Percentiles rank a stretch among this genome's conserved stretches.
phyloP scores from a whole-genome alignment of 2,888 invertebrate genomes.

The Charanyca ferruginea region DNA sequence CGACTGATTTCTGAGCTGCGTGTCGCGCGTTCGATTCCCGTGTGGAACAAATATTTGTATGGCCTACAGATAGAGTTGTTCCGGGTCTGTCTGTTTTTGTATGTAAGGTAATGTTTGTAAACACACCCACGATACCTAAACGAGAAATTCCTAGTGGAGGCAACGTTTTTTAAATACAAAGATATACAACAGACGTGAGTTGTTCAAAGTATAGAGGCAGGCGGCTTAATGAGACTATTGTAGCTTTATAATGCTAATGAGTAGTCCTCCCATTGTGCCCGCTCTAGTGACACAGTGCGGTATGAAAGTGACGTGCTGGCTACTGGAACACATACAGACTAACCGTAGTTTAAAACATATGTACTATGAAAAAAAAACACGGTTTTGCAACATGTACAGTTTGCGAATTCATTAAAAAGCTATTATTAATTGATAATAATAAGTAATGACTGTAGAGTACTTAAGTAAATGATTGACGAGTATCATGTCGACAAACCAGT shows the following conservation, averaged over 20 bases:
- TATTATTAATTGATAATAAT: too few relatives aligned
- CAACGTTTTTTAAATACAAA: too few relatives aligned
- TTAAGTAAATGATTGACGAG: neutral
- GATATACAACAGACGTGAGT: neutral
- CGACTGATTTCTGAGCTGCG: too few relatives aligned
- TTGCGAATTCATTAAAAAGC: slow-evolving; percentile 3
- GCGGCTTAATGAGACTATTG: slow-evolving; percentile 9
- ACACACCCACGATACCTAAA: too few relatives aligned
- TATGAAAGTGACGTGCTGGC: slow-evolving; percentile 26
- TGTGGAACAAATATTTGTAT: too few relatives aligned
- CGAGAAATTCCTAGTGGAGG: too few relatives aligned
- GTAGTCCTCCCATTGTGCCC: slow-evolving; percentile 51
- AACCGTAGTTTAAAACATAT: slow-evolving; percentile 13
- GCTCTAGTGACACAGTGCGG: slow-evolving; percentile 64
- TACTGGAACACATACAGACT: slow-evolving; percentile 14
- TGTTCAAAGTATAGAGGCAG: neutral
- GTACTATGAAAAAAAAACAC: neutral
- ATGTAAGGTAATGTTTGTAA: too few relatives aligned
- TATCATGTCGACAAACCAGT: neutral
- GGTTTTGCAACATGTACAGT: neutral
- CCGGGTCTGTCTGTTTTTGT: too few relatives aligned
- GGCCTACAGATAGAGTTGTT: too few relatives aligned
- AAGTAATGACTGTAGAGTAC: neutral
- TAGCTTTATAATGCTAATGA: slow-evolving; percentile 58
- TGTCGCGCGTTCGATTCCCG: too few relatives aligned